These are phyloP conservation scores for Molorchus minor DNA, from an alignment of 2,888 invertebrate species.

Conservation along the genomic window DNA sequence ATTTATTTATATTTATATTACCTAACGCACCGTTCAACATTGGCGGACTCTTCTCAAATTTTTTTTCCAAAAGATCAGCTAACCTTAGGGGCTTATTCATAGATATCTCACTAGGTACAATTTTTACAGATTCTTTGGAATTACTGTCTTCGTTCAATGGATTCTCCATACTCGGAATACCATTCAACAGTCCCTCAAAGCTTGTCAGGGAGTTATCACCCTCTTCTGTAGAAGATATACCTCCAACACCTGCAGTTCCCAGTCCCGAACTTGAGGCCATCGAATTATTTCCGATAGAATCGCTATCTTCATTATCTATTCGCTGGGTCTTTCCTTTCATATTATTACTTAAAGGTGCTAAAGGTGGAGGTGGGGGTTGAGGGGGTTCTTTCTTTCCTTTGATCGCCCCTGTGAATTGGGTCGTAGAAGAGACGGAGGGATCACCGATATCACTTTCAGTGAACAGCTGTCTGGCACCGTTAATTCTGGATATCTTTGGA, in stretches of 20 bases:
- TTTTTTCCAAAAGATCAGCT: constrained; percentile 84
- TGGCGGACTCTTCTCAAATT: constrained; percentile 70
- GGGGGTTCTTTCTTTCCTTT: constrained; percentile 62
- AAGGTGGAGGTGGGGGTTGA: constrained; percentile 64
- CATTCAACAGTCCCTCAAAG: constrained; percentile 72
- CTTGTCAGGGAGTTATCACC: constrained; percentile 70
- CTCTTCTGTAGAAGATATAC: constrained; percentile 63
- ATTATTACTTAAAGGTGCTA: constrained; percentile 61
- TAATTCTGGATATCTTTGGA: constrained; percentile 55
- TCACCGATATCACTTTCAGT: constrained; percentile 59
- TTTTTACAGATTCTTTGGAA: constrained; percentile 62
- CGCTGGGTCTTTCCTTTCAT: constrained; percentile 45
- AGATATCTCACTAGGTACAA: constrained; percentile 49
- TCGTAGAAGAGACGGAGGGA: constrained; percentile 59
- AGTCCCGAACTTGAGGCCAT: constrained; percentile 67
- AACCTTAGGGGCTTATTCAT: constrained; percentile 77
- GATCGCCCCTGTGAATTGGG: constrained; percentile 52
- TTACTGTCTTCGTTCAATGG: constrained; percentile 66
- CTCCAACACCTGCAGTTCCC: constrained; percentile 63
- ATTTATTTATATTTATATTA: too few species aligned
- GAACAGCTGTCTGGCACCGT: constrained; percentile 60
- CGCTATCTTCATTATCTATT: constrained; percentile 62
- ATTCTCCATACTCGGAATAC: constrained; percentile 66
- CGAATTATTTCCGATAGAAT: constrained; percentile 66
- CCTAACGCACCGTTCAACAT: constrained; percentile 66